These are phyloP conservation scores for Melanotaenia nigrans DNA, from an alignment of 2,797 vertebrate species.

Conservation along the genomic window DNA sequence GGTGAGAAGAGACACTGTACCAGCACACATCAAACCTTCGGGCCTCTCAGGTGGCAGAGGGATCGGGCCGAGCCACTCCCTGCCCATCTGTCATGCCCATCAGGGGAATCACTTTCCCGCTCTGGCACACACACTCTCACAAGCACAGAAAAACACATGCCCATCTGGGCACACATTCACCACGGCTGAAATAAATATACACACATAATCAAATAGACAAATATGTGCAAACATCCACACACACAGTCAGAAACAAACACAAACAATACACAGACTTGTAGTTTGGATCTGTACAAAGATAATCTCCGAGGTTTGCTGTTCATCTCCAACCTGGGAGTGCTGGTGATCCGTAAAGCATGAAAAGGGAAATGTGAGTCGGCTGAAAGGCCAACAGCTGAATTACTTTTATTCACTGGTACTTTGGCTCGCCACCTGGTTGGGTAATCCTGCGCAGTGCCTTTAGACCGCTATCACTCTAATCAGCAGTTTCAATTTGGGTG, in stretches of 20 bases:
- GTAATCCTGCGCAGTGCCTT: constrained; percentile 49
- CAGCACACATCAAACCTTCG: constrained; percentile 13
- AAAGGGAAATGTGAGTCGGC: constrained; percentile 29
- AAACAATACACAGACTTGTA: constrained; percentile 7
- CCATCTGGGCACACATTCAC: constrained; percentile 11
- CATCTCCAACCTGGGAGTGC: constrained; percentile 20
- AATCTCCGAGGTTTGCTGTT: constrained; percentile 35
- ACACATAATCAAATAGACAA: constrained; percentile 36
- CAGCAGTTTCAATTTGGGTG: constrained; percentile 51
- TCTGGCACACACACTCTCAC: not conserved
- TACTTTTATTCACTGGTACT: constrained; percentile 47
- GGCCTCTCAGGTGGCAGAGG: constrained; percentile 43
- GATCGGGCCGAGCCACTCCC: constrained; percentile 33
- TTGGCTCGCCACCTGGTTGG: constrained; percentile 63
- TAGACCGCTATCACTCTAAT: constrained; percentile 37
- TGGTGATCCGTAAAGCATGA: constrained; percentile 8
- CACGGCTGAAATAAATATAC: not conserved
- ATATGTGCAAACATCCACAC: constrained; percentile 41
- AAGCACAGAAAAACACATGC: constrained; percentile 20
- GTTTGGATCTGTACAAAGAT: constrained; percentile 18
- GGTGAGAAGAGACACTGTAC: not conserved
- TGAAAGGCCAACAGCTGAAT: constrained; percentile 45
- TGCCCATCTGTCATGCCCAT: constrained; percentile 59
- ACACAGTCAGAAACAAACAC: not conserved
- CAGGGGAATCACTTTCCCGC: constrained; percentile 43